phyloP scores from a whole-genome alignment of 2,113 vertebrate genomes.

The Solea senegalensis region DNA sequence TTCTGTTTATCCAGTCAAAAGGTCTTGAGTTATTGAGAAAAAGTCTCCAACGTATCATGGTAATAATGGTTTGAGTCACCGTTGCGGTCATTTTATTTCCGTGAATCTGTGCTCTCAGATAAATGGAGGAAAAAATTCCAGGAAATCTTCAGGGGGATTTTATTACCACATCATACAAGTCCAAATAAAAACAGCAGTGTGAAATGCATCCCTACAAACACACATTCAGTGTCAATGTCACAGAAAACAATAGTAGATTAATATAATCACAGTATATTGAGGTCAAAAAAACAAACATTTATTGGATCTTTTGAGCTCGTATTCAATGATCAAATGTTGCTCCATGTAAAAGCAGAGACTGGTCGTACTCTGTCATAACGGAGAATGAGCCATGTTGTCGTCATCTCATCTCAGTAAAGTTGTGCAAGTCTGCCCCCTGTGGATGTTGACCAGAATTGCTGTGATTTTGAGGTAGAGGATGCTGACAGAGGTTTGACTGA shows the following conservation, averaged over 20 bases:
- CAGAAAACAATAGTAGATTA: not conserved
- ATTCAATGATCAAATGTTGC: not conserved
- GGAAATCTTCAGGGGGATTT: no score
- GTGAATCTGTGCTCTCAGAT: no score
- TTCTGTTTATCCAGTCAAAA: not conserved
- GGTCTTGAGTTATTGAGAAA: not conserved
- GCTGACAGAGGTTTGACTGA: constrained; percentile 53
- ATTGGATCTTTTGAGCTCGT: not conserved
- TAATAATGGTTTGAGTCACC: no score
- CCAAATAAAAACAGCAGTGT: no score
- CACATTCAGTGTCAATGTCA: not conserved
- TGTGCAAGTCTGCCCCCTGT: constrained; percentile 64
- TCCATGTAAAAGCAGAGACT: not conserved
- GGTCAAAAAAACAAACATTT: not conserved
- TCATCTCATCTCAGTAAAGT: not conserved
- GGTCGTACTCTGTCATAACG: not conserved
- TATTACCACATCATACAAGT: not conserved
- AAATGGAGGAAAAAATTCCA: no score
- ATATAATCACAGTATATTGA: not conserved
- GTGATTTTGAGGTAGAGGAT: not conserved
- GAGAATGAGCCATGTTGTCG: not conserved
- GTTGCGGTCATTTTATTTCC: no score
- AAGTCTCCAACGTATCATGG: no score
- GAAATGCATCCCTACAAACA: no score
- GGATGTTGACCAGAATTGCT: constrained; percentile 16